Conservation (phyloP, 2,797 vertebrate species). For the Enteromius paludinosus region DNA sequence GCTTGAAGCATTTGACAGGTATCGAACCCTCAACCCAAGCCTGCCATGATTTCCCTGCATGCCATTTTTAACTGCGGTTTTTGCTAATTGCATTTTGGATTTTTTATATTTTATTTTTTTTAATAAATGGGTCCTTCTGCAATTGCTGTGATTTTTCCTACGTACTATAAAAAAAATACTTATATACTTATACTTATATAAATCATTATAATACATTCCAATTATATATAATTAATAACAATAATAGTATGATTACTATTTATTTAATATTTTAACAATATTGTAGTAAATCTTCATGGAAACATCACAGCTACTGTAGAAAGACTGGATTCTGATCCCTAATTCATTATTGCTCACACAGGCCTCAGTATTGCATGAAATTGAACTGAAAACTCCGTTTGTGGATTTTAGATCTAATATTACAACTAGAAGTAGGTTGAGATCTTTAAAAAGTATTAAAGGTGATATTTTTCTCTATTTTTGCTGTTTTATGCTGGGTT, state of each 20-base stretch:
- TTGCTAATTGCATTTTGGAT: background rate
- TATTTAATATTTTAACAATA: background rate
- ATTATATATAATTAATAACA: background rate
- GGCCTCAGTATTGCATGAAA: conserved; percentile 4
- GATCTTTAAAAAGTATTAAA: background rate
- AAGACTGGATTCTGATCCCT: background rate
- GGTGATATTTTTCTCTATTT: background rate
- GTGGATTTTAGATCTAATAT: background rate
- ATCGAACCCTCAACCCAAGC: conserved; percentile 25
- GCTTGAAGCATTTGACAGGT: conserved; percentile 61
- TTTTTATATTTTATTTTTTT: background rate
- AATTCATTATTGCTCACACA: background rate
- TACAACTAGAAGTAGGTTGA: background rate
- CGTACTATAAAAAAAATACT: background rate
- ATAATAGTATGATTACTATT: background rate
- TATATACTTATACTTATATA: background rate
- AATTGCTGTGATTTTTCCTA: conserved; percentile 1
- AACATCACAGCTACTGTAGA: conserved; percentile 1
- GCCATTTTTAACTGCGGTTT: background rate
- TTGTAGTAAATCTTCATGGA: background rate
- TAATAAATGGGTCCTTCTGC: background rate
- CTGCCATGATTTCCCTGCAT: conserved; percentile 12
- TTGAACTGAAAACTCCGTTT: background rate
- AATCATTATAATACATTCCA: background rate
- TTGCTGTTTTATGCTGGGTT: conserved; percentile 1